These are phyloP conservation scores for Lethrus apterus DNA, from an alignment of 1,140 invertebrate genomes.

Conservation along the genomic window DNA sequence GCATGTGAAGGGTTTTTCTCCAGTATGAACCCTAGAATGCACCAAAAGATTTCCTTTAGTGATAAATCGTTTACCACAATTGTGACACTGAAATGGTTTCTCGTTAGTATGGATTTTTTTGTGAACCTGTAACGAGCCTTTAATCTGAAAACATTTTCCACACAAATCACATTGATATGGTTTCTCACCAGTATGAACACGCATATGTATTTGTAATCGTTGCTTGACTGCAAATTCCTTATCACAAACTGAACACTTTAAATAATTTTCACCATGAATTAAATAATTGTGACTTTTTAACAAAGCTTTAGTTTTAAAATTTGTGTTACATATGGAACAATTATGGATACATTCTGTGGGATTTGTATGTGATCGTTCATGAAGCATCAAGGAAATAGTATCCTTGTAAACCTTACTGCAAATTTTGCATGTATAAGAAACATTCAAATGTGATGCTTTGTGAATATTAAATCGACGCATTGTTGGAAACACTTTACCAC, in stretches of 20 bases:
- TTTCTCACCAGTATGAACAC: slow-evolving; percentile 18
- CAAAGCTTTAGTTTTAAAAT: slow-evolving; percentile 12
- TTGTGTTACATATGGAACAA: slow-evolving; percentile 18
- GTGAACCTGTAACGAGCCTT: slow-evolving; percentile 39
- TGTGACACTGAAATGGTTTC: slow-evolving; percentile 51
- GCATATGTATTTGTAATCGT: slow-evolving; percentile 13
- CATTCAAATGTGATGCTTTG: too few relatives aligned
- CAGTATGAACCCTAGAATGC: slow-evolving; percentile 59
- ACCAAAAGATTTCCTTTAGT: slow-evolving; percentile 36
- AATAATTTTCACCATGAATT: too few relatives aligned
- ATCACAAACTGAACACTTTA: too few relatives aligned
- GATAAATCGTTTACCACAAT: slow-evolving; percentile 39
- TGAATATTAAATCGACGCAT: neutral
- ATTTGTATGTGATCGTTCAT: too few relatives aligned
- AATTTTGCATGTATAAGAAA: slow-evolving; percentile 19
- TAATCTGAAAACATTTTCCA: slow-evolving; percentile 14
- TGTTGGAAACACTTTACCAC: slow-evolving; percentile 28
- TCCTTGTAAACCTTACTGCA: too few relatives aligned
- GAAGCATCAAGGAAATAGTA: too few relatives aligned
- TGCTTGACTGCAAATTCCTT: slow-evolving; percentile 13
- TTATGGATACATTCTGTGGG: slow-evolving; percentile 17
- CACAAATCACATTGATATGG: slow-evolving; percentile 19
- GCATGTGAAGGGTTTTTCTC: slow-evolving; percentile 50
- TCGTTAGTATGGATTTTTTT: slow-evolving; percentile 59
- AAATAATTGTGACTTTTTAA: slow-evolving; percentile 19